Percentiles rank a stretch among this genome's conserved stretches.
phyloP scores from a whole-genome alignment of 2,797 vertebrate genomes.

The Falco peregrinus region DNA sequence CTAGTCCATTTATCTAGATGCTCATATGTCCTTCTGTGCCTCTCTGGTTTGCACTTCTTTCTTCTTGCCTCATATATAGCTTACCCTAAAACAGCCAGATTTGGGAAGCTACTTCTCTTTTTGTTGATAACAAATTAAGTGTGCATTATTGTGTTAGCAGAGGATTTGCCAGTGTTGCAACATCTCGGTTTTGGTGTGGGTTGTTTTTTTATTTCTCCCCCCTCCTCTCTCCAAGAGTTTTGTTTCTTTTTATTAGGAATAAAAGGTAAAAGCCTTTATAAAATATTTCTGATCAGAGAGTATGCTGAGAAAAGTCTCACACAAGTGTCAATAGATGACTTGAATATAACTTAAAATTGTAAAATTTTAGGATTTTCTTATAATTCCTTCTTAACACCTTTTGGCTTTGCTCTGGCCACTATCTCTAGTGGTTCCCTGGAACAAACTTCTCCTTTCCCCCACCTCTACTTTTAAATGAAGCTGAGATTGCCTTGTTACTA shows the following conservation, averaged over 20 bases:
- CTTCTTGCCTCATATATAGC: not conserved
- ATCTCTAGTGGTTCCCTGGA: not conserved
- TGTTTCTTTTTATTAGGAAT: not conserved
- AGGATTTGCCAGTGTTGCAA: not conserved
- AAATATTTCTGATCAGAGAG: not conserved
- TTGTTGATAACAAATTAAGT: not conserved
- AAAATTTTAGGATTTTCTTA: not conserved
- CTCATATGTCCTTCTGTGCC: fast-evolving
- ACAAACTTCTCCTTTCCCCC: fast-evolving
- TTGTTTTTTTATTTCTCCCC: not conserved
- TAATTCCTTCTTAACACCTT: not conserved
- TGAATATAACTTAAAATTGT: not conserved
- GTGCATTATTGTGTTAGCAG: not conserved
- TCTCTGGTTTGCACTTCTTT: not conserved
- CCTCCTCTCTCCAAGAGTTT: not conserved
- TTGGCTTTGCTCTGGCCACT: not conserved
- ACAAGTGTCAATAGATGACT: not conserved
- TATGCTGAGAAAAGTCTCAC: not conserved
- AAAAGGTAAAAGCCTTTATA: not conserved
- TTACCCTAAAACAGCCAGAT: not conserved
- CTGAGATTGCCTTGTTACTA: not conserved
- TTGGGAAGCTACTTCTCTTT: not conserved
- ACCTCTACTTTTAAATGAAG: not conserved
- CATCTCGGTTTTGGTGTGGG: not conserved
- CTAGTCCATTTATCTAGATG: not conserved